Conservation (phyloP, 2,888 invertebrate genomes). For the Laothoe populi region DNA sequence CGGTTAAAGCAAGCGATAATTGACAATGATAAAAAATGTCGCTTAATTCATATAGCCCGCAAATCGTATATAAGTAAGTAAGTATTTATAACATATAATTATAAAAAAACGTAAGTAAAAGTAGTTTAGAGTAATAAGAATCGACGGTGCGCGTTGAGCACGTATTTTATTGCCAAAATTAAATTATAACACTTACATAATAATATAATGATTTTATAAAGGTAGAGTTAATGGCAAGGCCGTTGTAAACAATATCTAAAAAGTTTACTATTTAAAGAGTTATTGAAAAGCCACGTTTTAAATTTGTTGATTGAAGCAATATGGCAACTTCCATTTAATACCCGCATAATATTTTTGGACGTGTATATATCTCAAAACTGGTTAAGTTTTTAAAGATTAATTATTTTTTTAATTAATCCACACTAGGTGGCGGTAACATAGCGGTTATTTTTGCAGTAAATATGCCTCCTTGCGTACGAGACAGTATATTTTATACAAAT, state of each 20-base stretch:
- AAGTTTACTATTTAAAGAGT: neutral
- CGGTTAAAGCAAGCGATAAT: no score
- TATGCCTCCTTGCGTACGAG: no score
- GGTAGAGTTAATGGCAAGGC: neutral
- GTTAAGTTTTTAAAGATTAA: neutral
- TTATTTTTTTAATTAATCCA: neutral
- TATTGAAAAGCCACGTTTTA: neutral
- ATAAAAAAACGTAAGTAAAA: neutral
- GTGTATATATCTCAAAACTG: neutral
- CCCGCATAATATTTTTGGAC: neutral
- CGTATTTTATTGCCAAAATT: neutral
- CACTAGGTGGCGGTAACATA: no score
- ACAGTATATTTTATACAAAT: no score
- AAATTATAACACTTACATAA: conserved; percentile 5
- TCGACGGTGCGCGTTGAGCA: neutral
- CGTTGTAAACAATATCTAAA: neutral
- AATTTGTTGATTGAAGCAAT: neutral
- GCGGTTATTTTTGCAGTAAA: no score
- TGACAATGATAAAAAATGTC: no score
- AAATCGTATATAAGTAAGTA: neutral
- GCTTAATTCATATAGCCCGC: neutral
- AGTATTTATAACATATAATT: neutral
- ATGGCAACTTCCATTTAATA: neutral
- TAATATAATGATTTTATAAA: neutral
- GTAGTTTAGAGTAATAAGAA: conserved; percentile 14